Conservation (phyloP, 2,797 vertebrate genomes). For the Australoheros facetus region DNA sequence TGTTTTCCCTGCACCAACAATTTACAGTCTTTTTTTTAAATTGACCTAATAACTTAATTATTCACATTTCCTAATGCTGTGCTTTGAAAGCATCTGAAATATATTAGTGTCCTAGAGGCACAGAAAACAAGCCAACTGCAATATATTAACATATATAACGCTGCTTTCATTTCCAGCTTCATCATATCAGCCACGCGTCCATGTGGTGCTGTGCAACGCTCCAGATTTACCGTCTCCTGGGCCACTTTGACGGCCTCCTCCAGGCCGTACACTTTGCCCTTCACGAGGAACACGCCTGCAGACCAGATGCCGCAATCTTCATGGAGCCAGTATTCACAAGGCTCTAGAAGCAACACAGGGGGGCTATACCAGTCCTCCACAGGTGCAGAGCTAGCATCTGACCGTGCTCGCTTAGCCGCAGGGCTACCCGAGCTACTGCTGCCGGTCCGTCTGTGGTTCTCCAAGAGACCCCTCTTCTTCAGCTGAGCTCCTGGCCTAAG, state of each 20-base stretch:
- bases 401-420: constrained; percentile 61
- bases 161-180: constrained; percentile 2
- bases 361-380: constrained; percentile 81
- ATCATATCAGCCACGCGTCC: neutral
- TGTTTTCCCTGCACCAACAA: neutral
- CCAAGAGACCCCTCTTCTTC: constrained; percentile 48
- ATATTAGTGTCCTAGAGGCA: neutral
- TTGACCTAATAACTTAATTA: neutral
- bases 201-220: neutral
- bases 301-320: constrained; percentile 84
- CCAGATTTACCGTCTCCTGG: constrained; percentile 66
- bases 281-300: constrained; percentile 82
- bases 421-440: constrained; percentile 55
- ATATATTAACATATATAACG: no score
- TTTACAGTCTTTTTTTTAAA: neutral
- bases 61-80: neutral
- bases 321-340: constrained; percentile 83
- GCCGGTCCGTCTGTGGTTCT: constrained; percentile 34
- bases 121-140: neutral
- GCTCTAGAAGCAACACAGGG: constrained; percentile 75
- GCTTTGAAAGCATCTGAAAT: neutral
- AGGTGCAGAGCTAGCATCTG: constrained; percentile 15
- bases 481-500: constrained; percentile 40
- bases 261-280: constrained; percentile 82
- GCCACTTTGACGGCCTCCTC: constrained; percentile 80